Conservation (phyloP, 2,797 vertebrate genomes). For the Nasua narica region DNA sequence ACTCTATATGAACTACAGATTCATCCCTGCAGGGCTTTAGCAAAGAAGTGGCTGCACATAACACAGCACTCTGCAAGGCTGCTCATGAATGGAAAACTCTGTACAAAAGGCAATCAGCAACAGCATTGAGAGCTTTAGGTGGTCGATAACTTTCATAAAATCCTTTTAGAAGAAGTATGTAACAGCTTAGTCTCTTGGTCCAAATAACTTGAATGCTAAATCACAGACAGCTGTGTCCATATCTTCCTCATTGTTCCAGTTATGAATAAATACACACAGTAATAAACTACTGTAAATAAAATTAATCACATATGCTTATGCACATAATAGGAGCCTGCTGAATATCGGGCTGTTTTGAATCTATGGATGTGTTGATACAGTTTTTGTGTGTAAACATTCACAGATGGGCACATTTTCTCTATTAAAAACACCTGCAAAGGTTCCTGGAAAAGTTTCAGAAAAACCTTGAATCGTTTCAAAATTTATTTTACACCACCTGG, state of each 20-base stretch:
- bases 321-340: slow-evolving; percentile 1
- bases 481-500: background rate
- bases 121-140: background rate
- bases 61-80: background rate
- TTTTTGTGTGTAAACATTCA: slow-evolving; percentile 41
- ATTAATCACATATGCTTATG: slow-evolving; percentile 28
- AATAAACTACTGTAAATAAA: slow-evolving; percentile 46
- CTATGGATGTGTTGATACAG: background rate
- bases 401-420: slow-evolving; percentile 32
- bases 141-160: background rate
- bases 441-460: background rate
- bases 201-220: background rate
- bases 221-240: slow-evolving; percentile 50
- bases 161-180: background rate
- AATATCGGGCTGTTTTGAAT: background rate
- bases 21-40: background rate
- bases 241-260: background rate
- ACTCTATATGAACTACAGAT: background rate
- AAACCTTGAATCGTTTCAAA: slow-evolving; percentile 32
- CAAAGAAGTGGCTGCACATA: background rate
- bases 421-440: slow-evolving; percentile 50
- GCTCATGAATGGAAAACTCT: background rate
- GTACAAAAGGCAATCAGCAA: background rate
- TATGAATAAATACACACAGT: background rate
- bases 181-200: background rate